Conservation (phyloP, 2,888 invertebrate genomes). For the Xylota segnis region DNA sequence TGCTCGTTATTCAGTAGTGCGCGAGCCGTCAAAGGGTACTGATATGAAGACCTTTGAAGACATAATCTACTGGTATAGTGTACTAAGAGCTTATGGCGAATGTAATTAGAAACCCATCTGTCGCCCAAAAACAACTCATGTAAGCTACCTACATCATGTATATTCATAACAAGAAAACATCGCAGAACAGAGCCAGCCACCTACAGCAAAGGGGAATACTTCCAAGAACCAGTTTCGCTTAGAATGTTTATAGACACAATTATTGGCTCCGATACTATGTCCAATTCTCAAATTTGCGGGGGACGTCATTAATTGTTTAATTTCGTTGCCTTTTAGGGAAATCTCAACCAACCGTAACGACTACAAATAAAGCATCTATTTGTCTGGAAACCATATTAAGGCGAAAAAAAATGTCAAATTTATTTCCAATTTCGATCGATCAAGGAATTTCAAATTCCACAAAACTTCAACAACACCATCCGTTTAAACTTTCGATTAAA, state of each 20-base stretch:
- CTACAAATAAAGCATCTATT: background rate
- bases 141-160: no score
- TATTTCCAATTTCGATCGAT: no score
- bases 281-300: slow-evolving; percentile 16
- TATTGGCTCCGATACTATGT: background rate
- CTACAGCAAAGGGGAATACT: background rate
- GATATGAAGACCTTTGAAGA: no score
- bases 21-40: no score
- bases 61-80: no score
- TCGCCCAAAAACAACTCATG: no score
- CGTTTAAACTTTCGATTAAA: slow-evolving; percentile 25
- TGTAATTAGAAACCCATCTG: no score
- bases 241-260: background rate
- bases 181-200: background rate
- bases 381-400: slow-evolving; percentile 1
- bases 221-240: background rate
- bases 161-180: background rate
- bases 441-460: background rate
- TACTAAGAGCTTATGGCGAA: no score
- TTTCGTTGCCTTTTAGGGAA: slow-evolving; percentile 25
- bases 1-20: no score
- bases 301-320: background rate
- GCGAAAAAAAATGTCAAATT: background rate
- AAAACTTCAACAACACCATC: background rate
- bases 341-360: slow-evolving; percentile 30